phyloP scores from a whole-genome alignment of 2,797 vertebrate species.

The Toxotes lorentzi region DNA sequence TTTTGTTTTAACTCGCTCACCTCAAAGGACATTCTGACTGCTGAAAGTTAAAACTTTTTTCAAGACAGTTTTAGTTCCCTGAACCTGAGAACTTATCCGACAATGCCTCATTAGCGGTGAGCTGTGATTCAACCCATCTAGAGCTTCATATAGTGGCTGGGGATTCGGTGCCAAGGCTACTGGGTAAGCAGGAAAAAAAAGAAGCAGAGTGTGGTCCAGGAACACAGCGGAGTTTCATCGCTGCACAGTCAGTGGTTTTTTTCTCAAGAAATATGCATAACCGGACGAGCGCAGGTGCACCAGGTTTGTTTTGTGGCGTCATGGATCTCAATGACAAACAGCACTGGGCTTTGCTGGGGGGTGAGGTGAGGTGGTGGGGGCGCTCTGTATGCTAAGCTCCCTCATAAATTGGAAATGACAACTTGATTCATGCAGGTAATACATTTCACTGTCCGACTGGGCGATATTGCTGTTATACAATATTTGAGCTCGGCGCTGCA shows the following conservation, averaged over 20 bases:
- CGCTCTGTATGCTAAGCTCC: constrained; percentile 65
- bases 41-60: constrained; percentile 26
- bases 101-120: neutral
- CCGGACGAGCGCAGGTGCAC: constrained; percentile 8
- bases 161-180: neutral
- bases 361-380: neutral
- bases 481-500: constrained; percentile 48
- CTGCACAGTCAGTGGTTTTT: constrained; percentile 9
- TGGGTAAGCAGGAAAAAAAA: constrained; percentile 3
- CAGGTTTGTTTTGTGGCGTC: constrained; percentile 12
- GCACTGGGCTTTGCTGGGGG: neutral
- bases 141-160: constrained; percentile 1
- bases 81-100: constrained; percentile 7
- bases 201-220: neutral
- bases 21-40: constrained; percentile 27
- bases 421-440: constrained; percentile 76
- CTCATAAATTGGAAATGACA: constrained; percentile 76
- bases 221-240: constrained; percentile 30
- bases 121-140: constrained; percentile 21
- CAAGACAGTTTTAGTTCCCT: constrained; percentile 24
- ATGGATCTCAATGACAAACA: constrained; percentile 5
- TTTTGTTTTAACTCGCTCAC: constrained; percentile 25
- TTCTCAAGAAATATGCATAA: constrained; percentile 18
- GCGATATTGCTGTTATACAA: constrained; percentile 65
- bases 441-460: constrained; percentile 62